Base-by-base conservation (phyloP, 2,113 vertebrate genomes). In the Coreoperca whiteheadi region DNA sequence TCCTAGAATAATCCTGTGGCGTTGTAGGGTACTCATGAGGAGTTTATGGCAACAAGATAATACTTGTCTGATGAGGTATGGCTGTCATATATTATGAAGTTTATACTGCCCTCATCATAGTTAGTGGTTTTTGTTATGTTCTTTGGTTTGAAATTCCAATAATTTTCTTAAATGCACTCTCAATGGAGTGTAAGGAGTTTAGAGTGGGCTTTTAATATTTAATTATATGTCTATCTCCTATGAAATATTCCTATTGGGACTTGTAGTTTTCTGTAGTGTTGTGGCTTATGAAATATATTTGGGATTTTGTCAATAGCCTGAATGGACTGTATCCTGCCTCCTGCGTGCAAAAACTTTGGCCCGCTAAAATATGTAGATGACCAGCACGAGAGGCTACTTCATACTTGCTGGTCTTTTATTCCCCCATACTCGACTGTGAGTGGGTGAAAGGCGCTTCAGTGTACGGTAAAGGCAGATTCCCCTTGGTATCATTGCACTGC, bases 401-500 rank as follows among this genome's bases (percentile, higher is more conserved):
- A 56, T 77, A 41, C 46, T 65, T 66, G 39, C 60, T 51, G 68
- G 53, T 78, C 65, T 76, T 71, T 80, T 37, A 78, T 63, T 56
- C 70, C 65, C 56, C 69, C 83, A 41, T 76, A 68, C 78, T 88
- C 1, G 14, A 82, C 77, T 72, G 77, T 89, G 90, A 88, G 89
- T 89, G 89, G 87, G 89, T 91, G 89, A 89, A 86, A 87, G 89
- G 89, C 74, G 82, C 79, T 57, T 90, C 86, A 41, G 73, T 77
- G 81, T 70, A 79, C 69, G 82, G 82, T 80, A 56, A 89, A 89
- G 86, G 75, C 88, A 86, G 79, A 90, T 87, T 88, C 87, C 91
- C 82, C 73, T 84, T 41, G 71, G 89, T 91, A 81, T 90, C 86
- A 46, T 82, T 71, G 85, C 92, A 91, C 92, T 83, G 91, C 93